Conservation (phyloP, 2,797 vertebrate species). For the Apodemus agrarius region DNA sequence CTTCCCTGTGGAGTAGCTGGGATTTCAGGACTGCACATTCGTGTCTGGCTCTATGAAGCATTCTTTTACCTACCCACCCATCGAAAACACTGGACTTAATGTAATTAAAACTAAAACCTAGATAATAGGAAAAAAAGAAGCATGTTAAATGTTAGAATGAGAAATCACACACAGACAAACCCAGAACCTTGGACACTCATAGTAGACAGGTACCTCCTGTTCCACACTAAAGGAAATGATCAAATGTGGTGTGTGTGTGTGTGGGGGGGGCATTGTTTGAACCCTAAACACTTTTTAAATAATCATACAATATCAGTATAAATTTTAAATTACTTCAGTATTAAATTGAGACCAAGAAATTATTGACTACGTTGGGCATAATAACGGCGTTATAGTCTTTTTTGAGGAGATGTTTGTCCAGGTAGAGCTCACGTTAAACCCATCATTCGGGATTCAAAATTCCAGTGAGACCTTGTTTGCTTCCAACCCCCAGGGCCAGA, state of each 20-base stretch:
- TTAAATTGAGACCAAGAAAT: background rate
- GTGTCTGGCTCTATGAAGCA: background rate
- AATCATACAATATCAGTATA: background rate
- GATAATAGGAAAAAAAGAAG: background rate
- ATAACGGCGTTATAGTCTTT: background rate
- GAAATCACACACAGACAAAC: background rate
- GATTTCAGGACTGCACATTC: background rate
- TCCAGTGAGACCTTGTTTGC: background rate
- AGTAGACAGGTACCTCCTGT: background rate
- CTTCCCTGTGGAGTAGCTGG: background rate
- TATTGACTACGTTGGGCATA: background rate
- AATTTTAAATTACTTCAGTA: background rate
- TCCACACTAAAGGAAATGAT: background rate
- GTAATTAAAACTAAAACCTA: slow-evolving; percentile 5
- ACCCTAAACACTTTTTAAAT: background rate
- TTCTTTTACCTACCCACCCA: background rate
- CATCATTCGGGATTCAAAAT: background rate
- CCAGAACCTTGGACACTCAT: background rate
- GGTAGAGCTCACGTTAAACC: background rate
- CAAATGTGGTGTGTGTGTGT: background rate
- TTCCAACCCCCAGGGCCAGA: too few relatives aligned
- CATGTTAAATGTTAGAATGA: background rate
- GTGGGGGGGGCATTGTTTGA: background rate
- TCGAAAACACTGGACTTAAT: background rate
- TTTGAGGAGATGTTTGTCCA: background rate